A percentile compares a stretch with the other conserved stretches of the same genome.
Conservation (phyloP, 2,797 vertebrate genomes). For the Danionella dracula region DNA sequence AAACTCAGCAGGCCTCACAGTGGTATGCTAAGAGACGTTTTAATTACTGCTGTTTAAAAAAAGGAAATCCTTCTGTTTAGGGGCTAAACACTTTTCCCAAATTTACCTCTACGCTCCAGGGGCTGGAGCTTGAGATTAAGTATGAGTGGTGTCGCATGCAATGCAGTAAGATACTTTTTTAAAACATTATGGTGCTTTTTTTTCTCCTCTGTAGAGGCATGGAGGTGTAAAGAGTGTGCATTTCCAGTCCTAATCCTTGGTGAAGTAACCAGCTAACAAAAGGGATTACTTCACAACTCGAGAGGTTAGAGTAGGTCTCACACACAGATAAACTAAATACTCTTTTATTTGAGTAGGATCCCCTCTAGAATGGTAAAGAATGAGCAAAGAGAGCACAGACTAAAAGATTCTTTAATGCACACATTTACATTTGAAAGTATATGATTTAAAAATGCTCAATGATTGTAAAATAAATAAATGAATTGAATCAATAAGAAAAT, state of each 20-base stretch:
- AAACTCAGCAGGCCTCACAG: conserved; percentile 25
- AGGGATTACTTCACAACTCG: conserved; percentile 60
- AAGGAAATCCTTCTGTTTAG: conserved; percentile 35
- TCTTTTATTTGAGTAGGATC: background rate
- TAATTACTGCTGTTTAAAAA: conserved; percentile 41
- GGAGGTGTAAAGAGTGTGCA: background rate
- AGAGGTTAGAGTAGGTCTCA: conserved; percentile 55
- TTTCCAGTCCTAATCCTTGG: conserved; percentile 39
- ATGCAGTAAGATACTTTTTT: background rate
- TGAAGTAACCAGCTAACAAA: conserved; percentile 49
- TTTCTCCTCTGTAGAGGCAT: background rate
- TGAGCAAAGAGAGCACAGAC: background rate
- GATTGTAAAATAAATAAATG: too few relatives aligned
- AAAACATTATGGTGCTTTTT: background rate
- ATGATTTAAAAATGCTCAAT: too few relatives aligned
- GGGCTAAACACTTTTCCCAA: conserved; percentile 36
- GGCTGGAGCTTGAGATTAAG: background rate
- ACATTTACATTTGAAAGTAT: too few relatives aligned
- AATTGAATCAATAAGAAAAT: too few relatives aligned
- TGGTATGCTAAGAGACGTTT: conserved; percentile 25
- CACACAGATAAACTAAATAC: background rate
- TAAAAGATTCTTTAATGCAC: too few relatives aligned
- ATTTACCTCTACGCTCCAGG: conserved; percentile 26
- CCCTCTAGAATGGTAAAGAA: background rate
- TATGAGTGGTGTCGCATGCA: background rate